phyloP scores from a whole-genome alignment of 2,797 vertebrate genomes.

The Syndactyla subalaris region DNA sequence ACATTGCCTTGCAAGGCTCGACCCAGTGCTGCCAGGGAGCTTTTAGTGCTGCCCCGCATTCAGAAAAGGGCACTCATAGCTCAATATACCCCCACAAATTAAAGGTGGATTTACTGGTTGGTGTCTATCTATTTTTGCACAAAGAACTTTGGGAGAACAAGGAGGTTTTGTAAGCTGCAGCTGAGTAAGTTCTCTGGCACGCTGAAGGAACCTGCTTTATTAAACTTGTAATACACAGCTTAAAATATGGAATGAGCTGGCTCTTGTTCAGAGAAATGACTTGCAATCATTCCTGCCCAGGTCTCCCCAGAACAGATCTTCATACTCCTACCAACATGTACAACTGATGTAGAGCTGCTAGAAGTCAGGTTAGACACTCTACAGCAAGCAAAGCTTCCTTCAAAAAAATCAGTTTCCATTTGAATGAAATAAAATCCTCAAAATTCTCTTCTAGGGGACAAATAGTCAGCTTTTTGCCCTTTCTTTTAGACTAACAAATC shows the following conservation, averaged over 20 bases:
- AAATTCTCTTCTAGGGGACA: background rate
- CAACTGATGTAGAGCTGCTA: background rate
- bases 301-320: background rate
- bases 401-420: background rate
- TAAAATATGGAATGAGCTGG: slow-evolving; percentile 35
- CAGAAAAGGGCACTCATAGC: slow-evolving; percentile 1
- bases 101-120: slow-evolving; percentile 56
- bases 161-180: slow-evolving; percentile 46
- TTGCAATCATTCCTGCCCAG: background rate
- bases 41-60: background rate
- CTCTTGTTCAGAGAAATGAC: background rate
- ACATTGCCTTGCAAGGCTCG: slow-evolving; percentile 44
- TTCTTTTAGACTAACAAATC: background rate
- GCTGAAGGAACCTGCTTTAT: slow-evolving; percentile 48
- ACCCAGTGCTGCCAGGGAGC: background rate
- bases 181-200: slow-evolving; percentile 38
- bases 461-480: background rate
- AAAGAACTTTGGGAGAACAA: slow-evolving; percentile 36
- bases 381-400: background rate
- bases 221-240: slow-evolving; percentile 46
- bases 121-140: slow-evolving; percentile 47
- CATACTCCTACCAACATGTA: background rate
- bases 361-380: background rate
- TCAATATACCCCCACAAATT: slow-evolving; percentile 40
- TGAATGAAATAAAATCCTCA: background rate